A percentile compares a stretch with the other conserved stretches of the same genome.
phyloP scores from a whole-genome alignment of 2,797 vertebrate species.

The Alosa sapidissima region DNA sequence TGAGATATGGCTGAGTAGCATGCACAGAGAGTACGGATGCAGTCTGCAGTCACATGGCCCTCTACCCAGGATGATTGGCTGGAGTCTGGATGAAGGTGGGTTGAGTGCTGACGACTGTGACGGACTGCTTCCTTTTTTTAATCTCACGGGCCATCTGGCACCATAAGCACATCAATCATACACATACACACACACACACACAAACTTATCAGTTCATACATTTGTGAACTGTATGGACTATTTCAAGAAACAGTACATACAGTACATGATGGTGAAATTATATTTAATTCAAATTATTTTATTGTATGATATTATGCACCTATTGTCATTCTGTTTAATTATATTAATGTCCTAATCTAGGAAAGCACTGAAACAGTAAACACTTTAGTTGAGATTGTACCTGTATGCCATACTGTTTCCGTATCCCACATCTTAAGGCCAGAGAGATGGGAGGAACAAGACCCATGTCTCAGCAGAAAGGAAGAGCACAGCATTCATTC shows the following conservation, averaged over 20 bases:
- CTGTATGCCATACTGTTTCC: neutral
- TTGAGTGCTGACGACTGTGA: too few relatives aligned
- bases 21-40: too few relatives aligned
- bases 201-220: too few relatives aligned
- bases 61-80: too few relatives aligned
- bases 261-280: neutral
- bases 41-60: too few relatives aligned
- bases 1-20: too few relatives aligned
- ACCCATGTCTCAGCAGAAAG: neutral
- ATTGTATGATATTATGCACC: too few relatives aligned
- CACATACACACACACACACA: conserved; percentile 16
- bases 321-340: too few relatives aligned
- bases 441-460: neutral
- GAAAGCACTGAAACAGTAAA: neutral
- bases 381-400: neutral
- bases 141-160: conserved; percentile 71
- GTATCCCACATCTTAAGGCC: neutral
- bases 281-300: too few relatives aligned
- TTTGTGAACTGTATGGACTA: too few relatives aligned
- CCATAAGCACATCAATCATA: conserved; percentile 58
- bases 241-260: neutral
- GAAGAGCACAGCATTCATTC: neutral
- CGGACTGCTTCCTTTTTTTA: conserved; percentile 21
- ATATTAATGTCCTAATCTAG: too few relatives aligned
- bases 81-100: neutral